phyloP scores from a whole-genome alignment of 2,888 invertebrate species.

The Epinotia bilunana region DNA sequence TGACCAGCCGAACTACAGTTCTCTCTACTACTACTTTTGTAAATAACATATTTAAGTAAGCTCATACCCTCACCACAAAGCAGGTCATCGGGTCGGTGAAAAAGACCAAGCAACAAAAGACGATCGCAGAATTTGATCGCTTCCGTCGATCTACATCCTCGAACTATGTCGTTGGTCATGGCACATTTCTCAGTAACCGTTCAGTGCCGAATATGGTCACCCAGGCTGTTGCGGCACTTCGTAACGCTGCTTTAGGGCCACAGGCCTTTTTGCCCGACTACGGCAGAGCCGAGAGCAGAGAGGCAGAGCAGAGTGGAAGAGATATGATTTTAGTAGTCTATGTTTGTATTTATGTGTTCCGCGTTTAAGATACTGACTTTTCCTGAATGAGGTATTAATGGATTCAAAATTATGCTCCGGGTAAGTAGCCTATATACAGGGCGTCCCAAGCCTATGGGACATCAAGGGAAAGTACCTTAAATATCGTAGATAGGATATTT shows the following conservation, averaged over 20 bases:
- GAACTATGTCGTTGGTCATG: constrained; percentile 28
- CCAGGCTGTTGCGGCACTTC: neutral
- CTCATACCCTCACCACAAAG: neutral
- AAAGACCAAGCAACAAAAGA: constrained; percentile 15
- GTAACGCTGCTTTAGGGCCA: neutral
- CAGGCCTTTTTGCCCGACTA: neutral
- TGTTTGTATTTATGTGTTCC: too few species aligned
- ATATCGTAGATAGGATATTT: too few species aligned
- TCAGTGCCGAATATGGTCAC: constrained; percentile 16
- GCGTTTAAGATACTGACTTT: too few species aligned
- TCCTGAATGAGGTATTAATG: too few species aligned
- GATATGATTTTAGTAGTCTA: neutral
- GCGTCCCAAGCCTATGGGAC: too few species aligned
- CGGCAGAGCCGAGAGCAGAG: too few species aligned
- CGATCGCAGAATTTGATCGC: constrained; percentile 14
- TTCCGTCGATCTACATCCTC: constrained; percentile 21
- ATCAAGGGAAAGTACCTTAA: too few species aligned
- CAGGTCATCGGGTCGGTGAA: constrained; percentile 3
- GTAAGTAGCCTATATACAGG: too few species aligned
- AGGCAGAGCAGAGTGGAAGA: neutral
- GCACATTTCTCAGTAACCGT: constrained; percentile 29
- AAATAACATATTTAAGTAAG: neutral
- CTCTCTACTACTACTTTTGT: too few species aligned
- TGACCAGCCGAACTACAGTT: too few species aligned
- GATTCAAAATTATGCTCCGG: too few species aligned